A percentile compares a stretch with the other conserved stretches of the same genome.
Evolutionary conservation across 2,888 invertebrate genomes (phyloP).

Genomic region (Corythucha ciliata): DNA sequence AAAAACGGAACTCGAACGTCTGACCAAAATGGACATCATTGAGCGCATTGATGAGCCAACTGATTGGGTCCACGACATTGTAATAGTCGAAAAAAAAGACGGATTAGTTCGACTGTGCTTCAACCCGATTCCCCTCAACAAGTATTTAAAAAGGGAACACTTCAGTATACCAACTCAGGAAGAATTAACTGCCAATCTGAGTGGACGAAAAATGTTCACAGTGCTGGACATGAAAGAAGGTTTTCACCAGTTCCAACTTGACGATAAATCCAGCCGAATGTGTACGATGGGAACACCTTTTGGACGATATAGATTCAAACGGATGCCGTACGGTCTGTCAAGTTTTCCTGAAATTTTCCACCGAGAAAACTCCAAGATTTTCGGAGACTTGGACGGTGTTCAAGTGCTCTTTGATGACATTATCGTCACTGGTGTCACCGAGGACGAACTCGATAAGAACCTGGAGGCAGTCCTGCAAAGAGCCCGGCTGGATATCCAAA

Average conservation of each 20-base stretch:
- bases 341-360: constrained; percentile 24
- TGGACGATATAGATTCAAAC: constrained; percentile 16
- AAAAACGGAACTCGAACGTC: not conserved
- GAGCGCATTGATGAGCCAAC: no score
- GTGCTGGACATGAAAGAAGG: constrained; percentile 18
- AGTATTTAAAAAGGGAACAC: constrained; percentile 12
- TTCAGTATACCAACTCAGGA: constrained; percentile 14
- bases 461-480: constrained; percentile 5
- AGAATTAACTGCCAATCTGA: constrained; percentile 8
- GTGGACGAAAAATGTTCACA: not conserved
- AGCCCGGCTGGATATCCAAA: constrained; percentile 10
- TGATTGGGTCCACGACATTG: constrained; percentile 5
- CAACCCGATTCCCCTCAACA: constrained; percentile 5
- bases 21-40: not conserved
- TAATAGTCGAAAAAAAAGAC: not conserved
- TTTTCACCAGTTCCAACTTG: constrained; percentile 4
- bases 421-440: constrained; percentile 23
- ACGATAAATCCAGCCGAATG: constrained; percentile 15
- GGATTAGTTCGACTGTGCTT: not conserved
- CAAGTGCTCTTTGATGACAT: constrained; percentile 24
- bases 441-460: constrained; percentile 23
- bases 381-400: constrained; percentile 23
- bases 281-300: constrained; percentile 21
- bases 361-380: constrained; percentile 8
- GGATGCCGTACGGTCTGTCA: constrained; percentile 23